These are phyloP conservation scores for Melanchra persicariae DNA, from an alignment of 2,888 invertebrate genomes.

Conservation along the genomic window DNA sequence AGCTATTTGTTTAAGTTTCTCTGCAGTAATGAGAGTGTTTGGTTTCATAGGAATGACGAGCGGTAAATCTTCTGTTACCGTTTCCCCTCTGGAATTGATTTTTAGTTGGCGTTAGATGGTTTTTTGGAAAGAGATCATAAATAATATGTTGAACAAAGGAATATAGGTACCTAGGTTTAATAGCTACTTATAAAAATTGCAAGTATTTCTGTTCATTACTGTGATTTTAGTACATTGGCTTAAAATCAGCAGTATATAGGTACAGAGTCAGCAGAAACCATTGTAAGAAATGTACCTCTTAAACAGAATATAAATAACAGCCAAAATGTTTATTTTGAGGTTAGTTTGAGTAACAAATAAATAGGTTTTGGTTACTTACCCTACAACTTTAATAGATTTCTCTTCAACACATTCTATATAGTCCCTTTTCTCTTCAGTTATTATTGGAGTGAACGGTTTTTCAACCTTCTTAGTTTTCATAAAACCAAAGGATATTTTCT, in stretches of 20 bases:
- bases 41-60: conserved; percentile 93
- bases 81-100: conserved; percentile 86
- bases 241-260: too few relatives aligned
- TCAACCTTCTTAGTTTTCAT: conserved; percentile 91
- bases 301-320: not conserved
- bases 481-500: conserved; percentile 96
- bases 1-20: conserved; percentile 87
- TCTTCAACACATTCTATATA: conserved; percentile 95
- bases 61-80: conserved; percentile 88
- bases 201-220: too few relatives aligned
- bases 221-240: too few relatives aligned
- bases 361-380: conserved; percentile 88
- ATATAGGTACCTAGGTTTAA: too few relatives aligned
- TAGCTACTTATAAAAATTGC: too few relatives aligned
- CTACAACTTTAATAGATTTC: conserved; percentile 94
- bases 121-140: not conserved
- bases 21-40: conserved; percentile 89
- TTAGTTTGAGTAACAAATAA: conserved; percentile 37
- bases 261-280: conserved; percentile 1
- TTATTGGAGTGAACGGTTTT: conserved; percentile 69
- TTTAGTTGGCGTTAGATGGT: not conserved
- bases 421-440: conserved; percentile 90
- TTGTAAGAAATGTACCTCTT: too few relatives aligned
- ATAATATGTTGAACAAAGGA: too few relatives aligned
- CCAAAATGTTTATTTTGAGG: conserved; percentile 18